These are phyloP conservation scores for Tetragonula carbonaria DNA, from an alignment of 2,888 invertebrate species.

Conservation along the genomic window DNA sequence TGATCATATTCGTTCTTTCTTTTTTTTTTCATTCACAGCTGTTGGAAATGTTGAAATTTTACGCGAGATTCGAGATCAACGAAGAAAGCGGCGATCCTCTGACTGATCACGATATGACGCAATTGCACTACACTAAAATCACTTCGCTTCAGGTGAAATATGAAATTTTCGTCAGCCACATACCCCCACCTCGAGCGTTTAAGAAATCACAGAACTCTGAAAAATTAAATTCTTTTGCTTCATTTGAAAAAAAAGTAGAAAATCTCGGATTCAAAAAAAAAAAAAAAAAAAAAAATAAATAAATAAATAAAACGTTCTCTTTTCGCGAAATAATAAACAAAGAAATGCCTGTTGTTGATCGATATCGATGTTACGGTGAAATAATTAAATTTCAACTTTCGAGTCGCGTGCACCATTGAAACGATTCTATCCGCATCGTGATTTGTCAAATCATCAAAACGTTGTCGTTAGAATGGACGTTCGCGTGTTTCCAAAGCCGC, in stretches of 20 bases:
- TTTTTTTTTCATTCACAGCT: slow-evolving; percentile 87
- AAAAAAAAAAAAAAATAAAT: no score
- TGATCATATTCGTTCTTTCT: not conserved
- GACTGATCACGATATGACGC: slow-evolving; percentile 96
- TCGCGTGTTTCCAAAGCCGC: slow-evolving; percentile 7
- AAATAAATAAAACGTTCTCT: not conserved
- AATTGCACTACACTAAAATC: slow-evolving; percentile 96
- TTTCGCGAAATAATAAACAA: not conserved
- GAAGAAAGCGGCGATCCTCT: slow-evolving; percentile 98
- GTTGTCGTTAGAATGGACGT: slow-evolving; percentile 33
- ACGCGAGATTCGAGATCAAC: slow-evolving; percentile 98
- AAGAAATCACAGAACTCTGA: not conserved
- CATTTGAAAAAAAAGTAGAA: no score
- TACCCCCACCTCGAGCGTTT: not conserved
- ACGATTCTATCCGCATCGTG: not conserved
- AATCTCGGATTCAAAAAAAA: no score
- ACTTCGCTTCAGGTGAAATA: slow-evolving; percentile 91
- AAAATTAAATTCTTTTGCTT: not conserved
- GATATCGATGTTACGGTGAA: not conserved
- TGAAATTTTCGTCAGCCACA: slow-evolving; percentile 24
- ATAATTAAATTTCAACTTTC: not conserved
- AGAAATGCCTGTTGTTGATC: not conserved
- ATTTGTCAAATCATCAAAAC: slow-evolving; percentile 25
- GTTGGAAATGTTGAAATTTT: slow-evolving; percentile 97
- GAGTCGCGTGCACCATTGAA: not conserved